A percentile compares a stretch with the other conserved stretches of the same genome.
Evolutionary conservation across 1,140 invertebrate genomes (phyloP).

Genomic region (Varroa destructor): DNA sequence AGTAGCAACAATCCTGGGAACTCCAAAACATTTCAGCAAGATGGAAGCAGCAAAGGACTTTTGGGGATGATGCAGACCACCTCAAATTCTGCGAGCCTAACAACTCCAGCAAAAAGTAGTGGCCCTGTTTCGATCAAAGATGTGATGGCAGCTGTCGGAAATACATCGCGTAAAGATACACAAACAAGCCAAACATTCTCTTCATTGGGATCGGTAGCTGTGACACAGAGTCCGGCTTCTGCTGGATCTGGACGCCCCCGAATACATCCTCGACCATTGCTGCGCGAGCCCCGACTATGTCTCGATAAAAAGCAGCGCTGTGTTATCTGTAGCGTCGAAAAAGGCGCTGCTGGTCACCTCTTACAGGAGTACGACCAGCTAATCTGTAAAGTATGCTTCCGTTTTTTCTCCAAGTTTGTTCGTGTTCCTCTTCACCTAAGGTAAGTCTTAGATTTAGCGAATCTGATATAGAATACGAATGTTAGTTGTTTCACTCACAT

Average conservation of each 20-base stretch:
- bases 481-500: no score
- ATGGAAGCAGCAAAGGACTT: no score
- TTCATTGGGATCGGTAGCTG: background rate
- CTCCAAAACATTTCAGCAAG: no score
- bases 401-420: constrained; percentile 22
- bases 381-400: constrained; percentile 23
- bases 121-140: no score
- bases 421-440: constrained; percentile 21
- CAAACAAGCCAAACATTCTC: no score
- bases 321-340: constrained; percentile 18
- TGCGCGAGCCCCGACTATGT: constrained; percentile 16
- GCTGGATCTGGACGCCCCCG: background rate
- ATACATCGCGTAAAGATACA: no score
- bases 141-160: no score
- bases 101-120: no score
- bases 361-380: constrained; percentile 21
- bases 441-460: background rate
- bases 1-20: no score
- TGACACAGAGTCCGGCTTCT: background rate
- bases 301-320: constrained; percentile 21
- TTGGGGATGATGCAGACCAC: no score
- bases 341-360: constrained; percentile 12
- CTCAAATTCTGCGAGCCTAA: no score
- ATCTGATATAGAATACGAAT: no score
- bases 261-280: background rate